A percentile compares a stretch with the other conserved stretches of the same genome.
Evolutionary conservation across 2,797 vertebrate genomes (phyloP).

Genomic region (Petrocephalus schoutedeni): DNA sequence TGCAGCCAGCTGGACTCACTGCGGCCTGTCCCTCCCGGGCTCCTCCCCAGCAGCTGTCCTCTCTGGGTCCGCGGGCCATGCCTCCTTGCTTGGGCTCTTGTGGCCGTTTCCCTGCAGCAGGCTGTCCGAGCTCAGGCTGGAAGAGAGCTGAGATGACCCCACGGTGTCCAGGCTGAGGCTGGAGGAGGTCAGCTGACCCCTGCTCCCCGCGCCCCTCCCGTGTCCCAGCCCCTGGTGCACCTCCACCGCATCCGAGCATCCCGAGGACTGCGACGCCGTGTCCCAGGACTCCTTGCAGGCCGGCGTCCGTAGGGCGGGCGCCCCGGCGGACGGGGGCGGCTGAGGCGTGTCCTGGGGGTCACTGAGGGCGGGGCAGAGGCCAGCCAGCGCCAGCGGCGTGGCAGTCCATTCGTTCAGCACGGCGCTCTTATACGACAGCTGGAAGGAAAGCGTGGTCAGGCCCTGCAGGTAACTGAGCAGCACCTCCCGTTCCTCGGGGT

Average conservation of each 20-base stretch:
- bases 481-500: conserved; percentile 82
- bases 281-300: conserved; percentile 73
- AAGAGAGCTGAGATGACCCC: conserved; percentile 84
- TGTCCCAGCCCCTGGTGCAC: conserved; percentile 38
- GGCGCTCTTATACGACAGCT: conserved; percentile 88
- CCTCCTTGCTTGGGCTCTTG: conserved; percentile 64
- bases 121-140: conserved; percentile 83
- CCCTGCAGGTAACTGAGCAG: conserved; percentile 92
- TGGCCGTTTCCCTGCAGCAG: conserved; percentile 60
- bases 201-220: conserved; percentile 30
- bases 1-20: conserved; percentile 62
- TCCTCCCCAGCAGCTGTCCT: conserved; percentile 39
- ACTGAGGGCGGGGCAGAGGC: conserved; percentile 67
- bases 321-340: conserved; percentile 38
- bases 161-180: conserved; percentile 83
- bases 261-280: conserved; percentile 76
- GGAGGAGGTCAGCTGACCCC: conserved; percentile 65
- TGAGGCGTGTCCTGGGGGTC: conserved; percentile 52
- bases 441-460: conserved; percentile 78
- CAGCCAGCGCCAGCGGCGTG: conserved; percentile 83
- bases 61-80: conserved; percentile 65
- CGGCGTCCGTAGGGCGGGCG: conserved; percentile 26
- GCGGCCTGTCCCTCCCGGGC: conserved; percentile 57
- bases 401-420: conserved; percentile 91
- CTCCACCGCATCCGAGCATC: conserved; percentile 69